Evolutionary conservation across 1,140 invertebrate species (phyloP).

Genomic region (Prorops nasuta): DNA sequence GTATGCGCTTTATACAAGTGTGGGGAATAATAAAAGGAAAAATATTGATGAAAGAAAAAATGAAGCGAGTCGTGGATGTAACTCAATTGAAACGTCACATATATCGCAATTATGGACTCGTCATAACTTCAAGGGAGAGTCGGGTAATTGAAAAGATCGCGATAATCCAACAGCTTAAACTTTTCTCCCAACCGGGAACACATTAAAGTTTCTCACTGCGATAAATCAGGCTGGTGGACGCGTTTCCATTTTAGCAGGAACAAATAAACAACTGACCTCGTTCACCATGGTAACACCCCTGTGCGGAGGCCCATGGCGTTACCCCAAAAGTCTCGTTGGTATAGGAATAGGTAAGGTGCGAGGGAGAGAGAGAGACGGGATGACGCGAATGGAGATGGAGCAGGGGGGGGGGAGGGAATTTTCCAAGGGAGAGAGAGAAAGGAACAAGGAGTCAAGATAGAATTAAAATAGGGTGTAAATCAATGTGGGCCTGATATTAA

Average conservation of each 20-base stretch:
- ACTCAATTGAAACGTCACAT: too few species aligned
- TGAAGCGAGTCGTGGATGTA: too few species aligned
- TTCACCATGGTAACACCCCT: slow-evolving; percentile 28
- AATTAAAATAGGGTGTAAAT: slow-evolving; percentile 28
- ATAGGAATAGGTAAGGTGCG: not conserved
- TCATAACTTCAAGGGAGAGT: too few species aligned
- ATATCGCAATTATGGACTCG: too few species aligned
- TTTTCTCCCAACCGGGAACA: too few species aligned
- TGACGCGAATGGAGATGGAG: not conserved
- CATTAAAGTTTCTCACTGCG: slow-evolving; percentile 19
- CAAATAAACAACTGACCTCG: slow-evolving; percentile 34
- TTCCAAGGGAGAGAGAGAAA: slow-evolving; percentile 7
- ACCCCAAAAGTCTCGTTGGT: slow-evolving; percentile 6
- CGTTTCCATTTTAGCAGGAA: slow-evolving; percentile 21
- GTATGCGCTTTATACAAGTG: too few species aligned
- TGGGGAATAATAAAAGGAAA: too few species aligned
- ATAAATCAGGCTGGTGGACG: slow-evolving; percentile 26
- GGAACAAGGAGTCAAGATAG: slow-evolving; percentile 9
- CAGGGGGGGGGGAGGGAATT: not conserved
- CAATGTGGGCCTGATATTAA: slow-evolving; percentile 15
- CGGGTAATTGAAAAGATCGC: too few species aligned
- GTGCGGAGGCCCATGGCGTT: slow-evolving; percentile 1
- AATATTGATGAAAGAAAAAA: too few species aligned
- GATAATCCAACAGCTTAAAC: too few species aligned
- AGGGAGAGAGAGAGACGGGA: not conserved